A percentile compares a stretch with the other conserved stretches of the same genome.
phyloP scores from a whole-genome alignment of 1,140 invertebrate species.

The Ephestia elutella region DNA sequence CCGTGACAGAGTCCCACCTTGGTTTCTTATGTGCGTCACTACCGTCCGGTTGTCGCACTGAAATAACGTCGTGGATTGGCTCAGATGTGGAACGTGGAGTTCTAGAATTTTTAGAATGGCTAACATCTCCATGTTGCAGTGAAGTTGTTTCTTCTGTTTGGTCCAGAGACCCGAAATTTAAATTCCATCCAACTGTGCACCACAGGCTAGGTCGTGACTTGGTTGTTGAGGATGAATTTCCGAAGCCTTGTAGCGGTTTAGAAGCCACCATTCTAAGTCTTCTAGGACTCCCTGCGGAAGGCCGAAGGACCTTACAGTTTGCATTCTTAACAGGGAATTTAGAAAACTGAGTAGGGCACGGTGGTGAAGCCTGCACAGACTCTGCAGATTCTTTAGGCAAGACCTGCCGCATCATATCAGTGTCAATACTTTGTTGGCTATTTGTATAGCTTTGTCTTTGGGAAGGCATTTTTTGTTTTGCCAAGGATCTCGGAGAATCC shows the following conservation, averaged over 20 bases:
- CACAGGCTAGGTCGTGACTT: conserved; percentile 27
- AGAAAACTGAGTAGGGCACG: background rate
- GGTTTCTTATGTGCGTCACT: conserved; percentile 11
- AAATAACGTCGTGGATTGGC: conserved; percentile 20
- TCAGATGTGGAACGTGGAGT: conserved; percentile 12
- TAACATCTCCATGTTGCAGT: conserved; percentile 22
- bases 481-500: background rate
- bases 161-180: conserved; percentile 23
- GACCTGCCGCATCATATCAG: background rate
- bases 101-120: conserved; percentile 24
- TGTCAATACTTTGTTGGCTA: background rate
- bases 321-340: background rate
- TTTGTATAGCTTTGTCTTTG: background rate
- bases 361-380: conserved; percentile 5
- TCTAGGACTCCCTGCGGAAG: background rate
- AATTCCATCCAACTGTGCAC: conserved; percentile 25
- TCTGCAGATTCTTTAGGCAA: conserved; percentile 8
- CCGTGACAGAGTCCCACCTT: conserved; percentile 2
- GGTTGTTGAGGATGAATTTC: conserved; percentile 16
- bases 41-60: conserved; percentile 41
- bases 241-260: conserved; percentile 9
- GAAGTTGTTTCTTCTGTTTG: conserved; percentile 13
- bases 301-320: background rate
- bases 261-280: conserved; percentile 13
- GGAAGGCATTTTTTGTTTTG: background rate